A percentile compares a stretch with the other conserved stretches of the same genome.
These are phyloP conservation scores for Ceratina calcarata DNA, from an alignment of 1,140 invertebrate species.

Conservation along the genomic window DNA sequence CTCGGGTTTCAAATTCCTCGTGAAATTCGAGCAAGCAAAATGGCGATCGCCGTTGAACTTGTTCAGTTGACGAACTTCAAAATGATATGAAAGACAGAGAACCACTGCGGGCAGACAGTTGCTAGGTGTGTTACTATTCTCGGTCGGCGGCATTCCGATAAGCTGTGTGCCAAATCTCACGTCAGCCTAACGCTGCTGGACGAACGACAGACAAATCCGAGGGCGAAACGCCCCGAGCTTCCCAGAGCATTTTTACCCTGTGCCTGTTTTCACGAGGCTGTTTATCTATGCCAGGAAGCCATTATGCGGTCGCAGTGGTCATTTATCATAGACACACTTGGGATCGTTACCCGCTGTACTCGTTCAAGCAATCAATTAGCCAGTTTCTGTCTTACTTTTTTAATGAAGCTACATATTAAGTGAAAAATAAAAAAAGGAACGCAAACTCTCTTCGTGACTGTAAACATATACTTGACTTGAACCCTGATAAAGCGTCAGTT, in stretches of 20 bases:
- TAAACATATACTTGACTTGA: not conserved
- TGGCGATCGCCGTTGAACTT: not conserved
- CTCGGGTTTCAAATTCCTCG: no score
- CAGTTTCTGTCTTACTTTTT: not conserved
- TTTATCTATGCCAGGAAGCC: no score
- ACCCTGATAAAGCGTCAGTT: not conserved
- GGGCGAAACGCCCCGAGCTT: not conserved
- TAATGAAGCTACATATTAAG: not conserved
- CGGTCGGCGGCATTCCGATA: constrained; percentile 77
- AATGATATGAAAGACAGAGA: constrained; percentile 56
- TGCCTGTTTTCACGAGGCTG: not conserved
- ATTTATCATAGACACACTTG: not conserved
- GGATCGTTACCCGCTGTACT: no score
- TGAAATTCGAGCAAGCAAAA: no score
- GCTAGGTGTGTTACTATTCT: constrained; percentile 74
- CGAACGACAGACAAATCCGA: constrained; percentile 14
- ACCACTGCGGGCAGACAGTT: constrained; percentile 61
- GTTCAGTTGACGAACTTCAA: not conserved
- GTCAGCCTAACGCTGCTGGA: constrained; percentile 47
- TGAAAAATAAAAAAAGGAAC: no score
- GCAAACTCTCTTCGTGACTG: not conserved
- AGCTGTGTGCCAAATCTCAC: constrained; percentile 75
- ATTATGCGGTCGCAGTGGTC: not conserved
- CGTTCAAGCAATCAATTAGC: not conserved
- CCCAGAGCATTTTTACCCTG: not conserved